Conservation (phyloP, 2,888 invertebrate species). For the Leptarthrus brevirostris region DNA sequence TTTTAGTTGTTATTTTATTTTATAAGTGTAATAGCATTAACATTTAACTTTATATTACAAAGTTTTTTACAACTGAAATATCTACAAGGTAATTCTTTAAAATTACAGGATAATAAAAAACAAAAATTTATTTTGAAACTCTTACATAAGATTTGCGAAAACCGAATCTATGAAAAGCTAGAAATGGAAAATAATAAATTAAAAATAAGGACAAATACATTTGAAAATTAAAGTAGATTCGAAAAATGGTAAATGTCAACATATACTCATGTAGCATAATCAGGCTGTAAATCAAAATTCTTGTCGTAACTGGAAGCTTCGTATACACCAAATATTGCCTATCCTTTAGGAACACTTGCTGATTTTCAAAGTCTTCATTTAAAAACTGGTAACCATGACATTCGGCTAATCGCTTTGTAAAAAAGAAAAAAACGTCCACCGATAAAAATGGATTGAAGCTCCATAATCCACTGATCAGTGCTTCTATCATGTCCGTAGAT, state of each 20-base stretch:
- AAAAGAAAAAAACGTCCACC: constrained; percentile 71
- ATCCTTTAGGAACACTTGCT: constrained; percentile 56
- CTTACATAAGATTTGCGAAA: constrained; percentile 72
- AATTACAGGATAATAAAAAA: not conserved
- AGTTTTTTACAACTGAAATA: too few species aligned
- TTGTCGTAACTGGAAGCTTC: constrained; percentile 68
- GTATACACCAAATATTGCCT: constrained; percentile 67
- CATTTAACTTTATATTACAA: too few species aligned
- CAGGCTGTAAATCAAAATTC: constrained; percentile 61
- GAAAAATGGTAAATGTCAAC: constrained; percentile 69
- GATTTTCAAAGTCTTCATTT: constrained; percentile 60
- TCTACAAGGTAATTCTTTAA: too few species aligned
- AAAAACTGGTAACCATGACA: constrained; percentile 71
- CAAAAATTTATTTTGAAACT: constrained; percentile 66
- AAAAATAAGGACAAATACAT: constrained; percentile 72
- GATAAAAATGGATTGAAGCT: constrained; percentile 74
- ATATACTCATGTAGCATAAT: constrained; percentile 63
- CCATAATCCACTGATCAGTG: constrained; percentile 78
- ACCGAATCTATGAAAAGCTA: constrained; percentile 77
- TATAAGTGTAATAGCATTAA: too few species aligned
- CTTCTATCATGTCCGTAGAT: constrained; percentile 74
- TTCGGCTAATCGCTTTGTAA: constrained; percentile 70
- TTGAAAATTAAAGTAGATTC: constrained; percentile 73
- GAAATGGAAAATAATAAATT: constrained; percentile 76
- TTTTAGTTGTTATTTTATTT: too few species aligned